Base-by-base conservation (phyloP, 2,888 invertebrate genomes). In the Pachliopta kotzebuea region DNA sequence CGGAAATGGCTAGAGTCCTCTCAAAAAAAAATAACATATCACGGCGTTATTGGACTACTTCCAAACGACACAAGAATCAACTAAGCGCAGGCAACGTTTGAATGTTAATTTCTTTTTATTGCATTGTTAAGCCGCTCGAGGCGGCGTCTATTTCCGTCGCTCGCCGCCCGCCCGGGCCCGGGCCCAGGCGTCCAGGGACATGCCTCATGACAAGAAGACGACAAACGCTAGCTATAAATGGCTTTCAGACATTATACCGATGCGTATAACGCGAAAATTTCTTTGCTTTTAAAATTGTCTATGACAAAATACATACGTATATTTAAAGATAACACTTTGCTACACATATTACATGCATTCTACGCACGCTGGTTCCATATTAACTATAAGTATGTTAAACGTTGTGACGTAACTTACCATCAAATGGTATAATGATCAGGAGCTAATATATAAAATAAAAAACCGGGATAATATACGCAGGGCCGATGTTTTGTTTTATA, bases 51-150 rank as follows among this genome's bases (percentile, higher is more conserved):
- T 90, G 90, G 91, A 88, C 76, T 76, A 75, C 80, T 79, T 90
- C 90, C 90, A 91, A 89, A 90, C 85, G 89, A 89, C 87, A 90
- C 84, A 80, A 84, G 86, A 88, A 85, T 86, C 87, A 90, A 90
- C 88, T 90, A 90, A 90, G 83, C 80, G 82, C 84, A 84, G 80
- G 84, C 85, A 79, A 79, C 89, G 84, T 86, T 81, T 80, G 78
- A 76, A 84, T 89, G 88, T 90, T 89, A 83, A 90, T 90, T 90
- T 90, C 90, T 91, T 91, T 91, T 90, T 91, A 91, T 91, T 90
- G 88, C 90, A 91, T 91, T 91, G 90, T 91, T 89, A 90, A 90
- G 89, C 80, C 84, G 86, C 85, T 76, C 85, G 85, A 83, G 86
- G 83, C 82, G 80, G 73, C 70, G 71, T 83, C 88, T 90, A 90